Evolutionary conservation across 1,140 invertebrate species (phyloP), one percentile per base, ranked within the genome.

Genomic region (Ectropis grisescens): DNA sequence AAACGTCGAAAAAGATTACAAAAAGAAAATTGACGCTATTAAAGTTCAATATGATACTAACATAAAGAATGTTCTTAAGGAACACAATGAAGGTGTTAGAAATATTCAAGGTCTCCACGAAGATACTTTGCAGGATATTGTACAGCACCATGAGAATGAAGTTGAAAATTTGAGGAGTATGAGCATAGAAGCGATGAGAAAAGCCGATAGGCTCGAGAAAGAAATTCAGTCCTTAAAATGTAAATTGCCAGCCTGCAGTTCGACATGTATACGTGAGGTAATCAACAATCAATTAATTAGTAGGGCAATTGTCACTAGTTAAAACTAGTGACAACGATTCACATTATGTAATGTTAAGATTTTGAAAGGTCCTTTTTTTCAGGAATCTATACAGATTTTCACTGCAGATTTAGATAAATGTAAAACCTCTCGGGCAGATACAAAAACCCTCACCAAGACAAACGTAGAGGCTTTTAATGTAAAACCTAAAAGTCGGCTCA

Each of bases 71-170:
- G 74, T 81, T 27, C 62, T 78, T 2, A 76, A 70, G 43, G 69
- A 78, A 44, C 76, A 81, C 33, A 74, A 78, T 47, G 48, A 66
- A 47, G 72, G 76, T 3, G 69, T 78, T 1, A 56, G 59, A 44
- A 78, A 53, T 37, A 68, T 81, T 36, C 72, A 81, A 45, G 61
- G 49, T 35, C 51, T 80, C 14, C 71, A 80, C 6, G 75, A 81
- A 50, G 69, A 78, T 40, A 67, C 62, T 1, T 26, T 80, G 12
- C 53, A 66, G 12, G 72, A 80, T 19, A 55, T 78, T 34, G 48
- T 72, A 33, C 74, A 67, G 34, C 55, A 57, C 11, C 75, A 71
- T 44, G 75, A 78, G 45, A 78, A 67, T 47, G 75, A 80, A 68
- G 57, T 76, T 19, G 75, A 80, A 47, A 80, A 61, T 33, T 51